phyloP scores from a whole-genome alignment of 2,113 vertebrate genomes.

The Anoplopoma fimbria region DNA sequence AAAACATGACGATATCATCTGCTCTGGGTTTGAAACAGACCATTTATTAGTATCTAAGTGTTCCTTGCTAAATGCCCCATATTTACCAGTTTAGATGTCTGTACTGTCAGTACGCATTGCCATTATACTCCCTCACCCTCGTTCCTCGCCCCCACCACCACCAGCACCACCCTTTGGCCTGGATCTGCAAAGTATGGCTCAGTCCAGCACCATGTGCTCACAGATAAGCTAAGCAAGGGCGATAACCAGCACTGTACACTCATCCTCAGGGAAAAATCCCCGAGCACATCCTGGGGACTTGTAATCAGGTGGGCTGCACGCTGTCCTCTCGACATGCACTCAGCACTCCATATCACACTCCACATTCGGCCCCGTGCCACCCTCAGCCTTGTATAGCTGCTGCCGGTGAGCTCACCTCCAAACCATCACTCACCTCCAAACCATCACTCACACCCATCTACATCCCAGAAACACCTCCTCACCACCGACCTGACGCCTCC shows the following conservation, averaged over 20 bases:
- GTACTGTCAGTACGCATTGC: constrained; percentile 36
- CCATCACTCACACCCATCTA: constrained; percentile 53
- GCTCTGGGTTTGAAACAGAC: constrained; percentile 39
- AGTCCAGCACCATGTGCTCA: constrained; percentile 26
- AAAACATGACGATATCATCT: constrained; percentile 61
- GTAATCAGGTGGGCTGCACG: constrained; percentile 71
- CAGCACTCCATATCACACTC: constrained; percentile 50
- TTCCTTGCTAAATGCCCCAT: constrained; percentile 44
- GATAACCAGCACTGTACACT: constrained; percentile 47
- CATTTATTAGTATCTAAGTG: constrained; percentile 42
- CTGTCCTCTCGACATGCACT: constrained; percentile 69
- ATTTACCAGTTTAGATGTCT: constrained; percentile 39
- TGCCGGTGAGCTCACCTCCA: constrained; percentile 33
- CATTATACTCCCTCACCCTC: constrained; percentile 19
- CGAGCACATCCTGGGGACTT: constrained; percentile 34
- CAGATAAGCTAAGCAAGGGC: constrained; percentile 59
- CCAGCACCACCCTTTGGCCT: constrained; percentile 28
- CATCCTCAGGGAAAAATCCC: constrained; percentile 40
- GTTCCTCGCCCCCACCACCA: constrained; percentile 2
- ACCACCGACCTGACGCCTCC: constrained; percentile 44
- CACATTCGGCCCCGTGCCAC: constrained; percentile 32
- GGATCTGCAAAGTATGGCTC: constrained; percentile 40
- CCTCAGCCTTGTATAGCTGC: constrained; percentile 17
- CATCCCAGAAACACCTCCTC: constrained; percentile 61
- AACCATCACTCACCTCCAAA: constrained; percentile 54